Evolutionary conservation across 2,888 invertebrate species (phyloP).

Genomic region (Hyalella azteca): DNA sequence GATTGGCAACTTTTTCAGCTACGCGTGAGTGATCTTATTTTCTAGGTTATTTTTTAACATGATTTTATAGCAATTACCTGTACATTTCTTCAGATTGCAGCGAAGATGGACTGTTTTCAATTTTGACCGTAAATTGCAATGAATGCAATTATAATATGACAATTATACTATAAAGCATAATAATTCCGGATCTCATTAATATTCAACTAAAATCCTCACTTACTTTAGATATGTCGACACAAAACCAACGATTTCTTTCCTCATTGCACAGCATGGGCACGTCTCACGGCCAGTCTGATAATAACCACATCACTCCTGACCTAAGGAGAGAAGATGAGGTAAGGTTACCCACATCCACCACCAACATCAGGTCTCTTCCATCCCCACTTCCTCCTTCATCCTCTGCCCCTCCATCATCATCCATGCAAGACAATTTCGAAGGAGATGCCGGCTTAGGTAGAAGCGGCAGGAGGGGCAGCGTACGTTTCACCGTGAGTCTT

Average conservation of each 20-base stretch:
- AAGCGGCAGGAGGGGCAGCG: neutral
- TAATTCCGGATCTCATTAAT: neutral
- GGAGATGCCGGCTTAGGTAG: neutral
- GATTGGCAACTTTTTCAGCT: neutral
- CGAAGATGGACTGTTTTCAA: neutral
- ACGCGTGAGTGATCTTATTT: neutral
- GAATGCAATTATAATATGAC: neutral
- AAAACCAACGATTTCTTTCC: neutral
- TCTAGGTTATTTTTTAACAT: neutral
- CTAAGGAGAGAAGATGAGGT: neutral
- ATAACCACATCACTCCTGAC: neutral
- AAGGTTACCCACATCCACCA: neutral
- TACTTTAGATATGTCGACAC: neutral
- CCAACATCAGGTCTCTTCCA: neutral
- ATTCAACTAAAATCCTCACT: neutral
- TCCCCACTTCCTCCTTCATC: neutral
- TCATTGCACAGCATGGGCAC: neutral
- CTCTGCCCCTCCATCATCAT: neutral
- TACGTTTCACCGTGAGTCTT: neutral
- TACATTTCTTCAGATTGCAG: neutral
- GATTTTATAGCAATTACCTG: neutral
- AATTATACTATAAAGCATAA: neutral
- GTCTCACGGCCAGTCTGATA: neutral
- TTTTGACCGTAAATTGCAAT: neutral
- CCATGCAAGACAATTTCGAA: neutral